These are phyloP conservation scores for Rhabdomys dilectus DNA, from an alignment of 2,113 vertebrate genomes.

Conservation along the genomic window DNA sequence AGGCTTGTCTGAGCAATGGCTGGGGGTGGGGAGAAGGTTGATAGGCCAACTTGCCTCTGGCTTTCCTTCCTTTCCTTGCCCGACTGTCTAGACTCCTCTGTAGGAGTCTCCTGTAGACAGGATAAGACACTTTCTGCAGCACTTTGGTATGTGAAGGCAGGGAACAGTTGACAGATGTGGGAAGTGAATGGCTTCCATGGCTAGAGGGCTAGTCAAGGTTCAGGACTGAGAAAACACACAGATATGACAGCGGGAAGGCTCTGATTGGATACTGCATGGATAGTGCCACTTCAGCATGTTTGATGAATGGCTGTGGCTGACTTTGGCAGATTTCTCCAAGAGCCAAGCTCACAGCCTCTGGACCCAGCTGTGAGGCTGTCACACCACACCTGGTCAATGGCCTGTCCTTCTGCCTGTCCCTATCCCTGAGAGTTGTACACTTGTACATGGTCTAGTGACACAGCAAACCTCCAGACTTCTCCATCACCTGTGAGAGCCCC, in stretches of 20 bases:
- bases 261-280: neutral
- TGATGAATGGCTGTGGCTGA: neutral
- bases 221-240: neutral
- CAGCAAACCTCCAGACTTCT: neutral
- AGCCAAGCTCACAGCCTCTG: neutral
- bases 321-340: neutral
- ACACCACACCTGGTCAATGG: too few species aligned
- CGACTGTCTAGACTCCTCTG: neutral
- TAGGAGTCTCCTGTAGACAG: neutral
- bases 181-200: neutral
- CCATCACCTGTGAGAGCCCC: neutral
- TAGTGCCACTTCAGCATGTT: neutral
- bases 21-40: neutral
- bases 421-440: neutral
- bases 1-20: conserved; percentile 36
- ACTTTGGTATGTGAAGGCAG: neutral
- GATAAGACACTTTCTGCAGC: neutral
- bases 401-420: neutral
- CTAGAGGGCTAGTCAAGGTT: neutral
- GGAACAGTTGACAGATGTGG: neutral
- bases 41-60: neutral
- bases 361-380: neutral
- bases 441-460: neutral
- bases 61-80: conserved; percentile 15
- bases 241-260: neutral